A percentile compares a stretch with the other conserved stretches of the same genome.
These are phyloP conservation scores for Cyprinodon tularosa DNA, from an alignment of 2,113 vertebrate species.

Conservation along the genomic window DNA sequence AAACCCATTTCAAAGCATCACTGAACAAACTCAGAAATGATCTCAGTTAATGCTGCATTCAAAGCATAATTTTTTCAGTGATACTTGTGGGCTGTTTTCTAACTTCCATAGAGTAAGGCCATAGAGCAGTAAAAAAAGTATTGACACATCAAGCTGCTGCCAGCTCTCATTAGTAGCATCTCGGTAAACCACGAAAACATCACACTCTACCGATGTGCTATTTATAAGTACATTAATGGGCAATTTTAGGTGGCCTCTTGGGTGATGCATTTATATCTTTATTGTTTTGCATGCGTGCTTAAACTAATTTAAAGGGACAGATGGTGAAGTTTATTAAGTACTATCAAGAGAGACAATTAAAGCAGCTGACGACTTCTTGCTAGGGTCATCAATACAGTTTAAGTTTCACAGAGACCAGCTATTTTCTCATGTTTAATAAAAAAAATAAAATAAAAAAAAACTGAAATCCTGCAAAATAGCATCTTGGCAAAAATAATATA, in stretches of 20 bases:
- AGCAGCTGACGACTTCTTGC: slow-evolving; percentile 22
- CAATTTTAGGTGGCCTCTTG: slow-evolving; percentile 27
- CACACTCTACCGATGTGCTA: slow-evolving; percentile 31
- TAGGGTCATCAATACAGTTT: slow-evolving; percentile 13
- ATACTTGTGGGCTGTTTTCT: slow-evolving; percentile 18
- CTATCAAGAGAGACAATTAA: slow-evolving; percentile 54
- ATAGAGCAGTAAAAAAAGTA: slow-evolving; percentile 33
- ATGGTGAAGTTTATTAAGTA: slow-evolving; percentile 50
- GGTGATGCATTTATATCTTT: slow-evolving; percentile 21
- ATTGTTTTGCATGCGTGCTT: slow-evolving; percentile 19
- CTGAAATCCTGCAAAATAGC: too few species aligned
- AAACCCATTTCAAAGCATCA: slow-evolving; percentile 35
- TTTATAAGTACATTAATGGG: slow-evolving; percentile 26
- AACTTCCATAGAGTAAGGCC: slow-evolving; percentile 26
- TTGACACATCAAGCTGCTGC: slow-evolving; percentile 30
- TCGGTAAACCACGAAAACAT: slow-evolving; percentile 36
- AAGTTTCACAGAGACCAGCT: not conserved
- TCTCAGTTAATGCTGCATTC: slow-evolving; percentile 29
- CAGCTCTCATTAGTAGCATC: slow-evolving; percentile 36
- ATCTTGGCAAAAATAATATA: too few species aligned
- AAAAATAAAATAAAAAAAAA: too few species aligned
- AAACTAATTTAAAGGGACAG: slow-evolving; percentile 59
- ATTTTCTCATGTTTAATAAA: too few species aligned
- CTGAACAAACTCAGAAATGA: slow-evolving; percentile 31
- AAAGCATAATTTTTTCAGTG: slow-evolving; percentile 22